Evolutionary conservation across 1,140 invertebrate genomes (phyloP), one percentile per base, ranked within the genome.

Genomic region (Glossosoma conforme): DNA sequence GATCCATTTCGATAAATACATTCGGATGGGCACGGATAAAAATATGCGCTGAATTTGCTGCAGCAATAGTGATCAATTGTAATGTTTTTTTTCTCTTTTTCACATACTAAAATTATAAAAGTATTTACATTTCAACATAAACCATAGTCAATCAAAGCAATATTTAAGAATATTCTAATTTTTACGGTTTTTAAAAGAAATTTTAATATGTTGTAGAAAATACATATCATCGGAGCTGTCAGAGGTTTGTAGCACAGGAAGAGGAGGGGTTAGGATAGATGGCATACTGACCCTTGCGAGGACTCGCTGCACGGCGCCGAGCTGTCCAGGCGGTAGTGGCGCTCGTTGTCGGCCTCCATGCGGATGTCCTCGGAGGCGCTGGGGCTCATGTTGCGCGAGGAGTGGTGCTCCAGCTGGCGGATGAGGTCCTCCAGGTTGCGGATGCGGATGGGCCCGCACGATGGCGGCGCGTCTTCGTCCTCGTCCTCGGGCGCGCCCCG

Each of bases 401-500:
- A 85, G 66, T 93, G 90, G 64, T 93, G 87, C 66, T 95, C 90
- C 44, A 96, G 70, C 68, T 93, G 89, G 36, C 91, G 75, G 52
- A 95, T 91, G 15, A 96, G 77, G 66, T 95, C 91, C 68, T 94
- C 91, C 44, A 96, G 70, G 65, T 90, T 95, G 25, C 92, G 78
- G 62, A 95, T 94, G 36, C 91, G 78, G 59, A 88, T 81, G 1
- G 84, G 83, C 22, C 85, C 84, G 48, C 84, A 86, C 1, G 81
- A 77, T 1, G 79, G 82, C n/a, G 80, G 75, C 44, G 84, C 82
- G 40, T 86, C 84, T 22, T 84, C 81, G 42, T 84, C 81, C 20
- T 85, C 82, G 1, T 78, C 75, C 15, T 77, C 74, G 21, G 30
- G 19, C 3, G 44, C 54, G 24, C 50, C 50, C 24, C 66, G 65